Conservation (phyloP, 2,797 vertebrate genomes). For the Phataginus tricuspis region DNA sequence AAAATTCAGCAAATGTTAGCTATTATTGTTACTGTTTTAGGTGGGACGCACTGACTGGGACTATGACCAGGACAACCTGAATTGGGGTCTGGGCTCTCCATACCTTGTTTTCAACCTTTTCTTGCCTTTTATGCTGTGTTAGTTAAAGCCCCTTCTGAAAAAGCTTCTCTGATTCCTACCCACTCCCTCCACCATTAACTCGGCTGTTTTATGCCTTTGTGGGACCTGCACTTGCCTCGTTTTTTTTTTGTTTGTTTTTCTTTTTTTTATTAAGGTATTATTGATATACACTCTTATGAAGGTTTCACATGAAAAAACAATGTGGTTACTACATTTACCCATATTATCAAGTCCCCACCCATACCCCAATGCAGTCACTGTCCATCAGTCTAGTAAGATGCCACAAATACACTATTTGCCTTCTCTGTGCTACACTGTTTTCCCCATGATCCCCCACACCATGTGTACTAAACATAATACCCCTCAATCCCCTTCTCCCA, state of each 20-base stretch:
- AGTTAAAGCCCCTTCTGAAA: neutral
- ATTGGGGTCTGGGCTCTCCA: neutral
- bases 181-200: neutral
- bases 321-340: too few species aligned
- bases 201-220: neutral
- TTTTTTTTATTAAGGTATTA: too few species aligned
- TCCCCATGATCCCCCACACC: too few species aligned
- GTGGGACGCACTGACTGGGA: neutral
- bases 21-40: neutral
- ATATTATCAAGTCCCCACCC: too few species aligned
- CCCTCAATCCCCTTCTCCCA: too few species aligned
- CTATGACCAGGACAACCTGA: neutral
- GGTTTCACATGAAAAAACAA: too few species aligned
- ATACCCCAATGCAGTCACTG: too few species aligned
- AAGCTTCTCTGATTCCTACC: neutral
- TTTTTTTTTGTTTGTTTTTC: neutral
- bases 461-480: too few species aligned
- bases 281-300: too few species aligned
- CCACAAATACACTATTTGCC: too few species aligned
- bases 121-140: constrained; percentile 2
- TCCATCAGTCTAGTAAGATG: too few species aligned
- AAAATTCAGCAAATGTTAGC: neutral
- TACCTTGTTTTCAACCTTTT: neutral
- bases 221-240: neutral
- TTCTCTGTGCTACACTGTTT: too few species aligned